Evolutionary conservation across 1,140 invertebrate genomes (phyloP).

Genomic region (Paralvinella palmiformis): DNA sequence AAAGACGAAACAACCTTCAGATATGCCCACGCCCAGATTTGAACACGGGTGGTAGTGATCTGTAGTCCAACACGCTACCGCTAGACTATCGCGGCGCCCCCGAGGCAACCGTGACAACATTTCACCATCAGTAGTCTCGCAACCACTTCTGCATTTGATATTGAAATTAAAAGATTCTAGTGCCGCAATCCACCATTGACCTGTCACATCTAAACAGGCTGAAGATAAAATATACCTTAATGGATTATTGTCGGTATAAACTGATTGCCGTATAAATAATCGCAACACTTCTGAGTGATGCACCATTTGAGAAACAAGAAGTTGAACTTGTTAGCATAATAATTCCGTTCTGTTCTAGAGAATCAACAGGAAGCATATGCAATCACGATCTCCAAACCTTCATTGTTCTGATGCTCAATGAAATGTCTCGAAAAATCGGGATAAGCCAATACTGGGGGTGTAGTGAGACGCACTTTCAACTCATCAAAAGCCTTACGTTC

Average conservation of each 20-base stretch:
- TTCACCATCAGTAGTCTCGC: constrained; percentile 21
- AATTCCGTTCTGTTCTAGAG: background rate
- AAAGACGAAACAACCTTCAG: too few relatives aligned
- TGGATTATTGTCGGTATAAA: constrained; percentile 25
- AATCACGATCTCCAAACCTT: background rate
- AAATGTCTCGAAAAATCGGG: background rate
- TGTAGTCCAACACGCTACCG: too few relatives aligned
- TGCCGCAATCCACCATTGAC: constrained; percentile 21
- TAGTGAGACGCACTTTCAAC: background rate
- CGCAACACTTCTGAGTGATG: constrained; percentile 18
- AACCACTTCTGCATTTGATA: constrained; percentile 16
- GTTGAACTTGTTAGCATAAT: constrained; percentile 11
- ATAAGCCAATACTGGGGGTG: background rate
- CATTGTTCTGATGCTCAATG: background rate
- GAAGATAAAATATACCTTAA: constrained; percentile 20
- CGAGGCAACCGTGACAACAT: constrained; percentile 13
- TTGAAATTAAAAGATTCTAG: constrained; percentile 17
- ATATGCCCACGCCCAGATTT: too few relatives aligned
- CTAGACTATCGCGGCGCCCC: too few relatives aligned
- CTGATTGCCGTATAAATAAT: constrained; percentile 18
- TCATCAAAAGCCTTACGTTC: constrained; percentile 5
- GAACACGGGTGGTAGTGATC: too few relatives aligned
- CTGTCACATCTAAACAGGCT: constrained; percentile 22
- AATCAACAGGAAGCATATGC: background rate
- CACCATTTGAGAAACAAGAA: constrained; percentile 20